phyloP scores from a whole-genome alignment of 2,888 invertebrate genomes.

The Cheilosia soror region DNA sequence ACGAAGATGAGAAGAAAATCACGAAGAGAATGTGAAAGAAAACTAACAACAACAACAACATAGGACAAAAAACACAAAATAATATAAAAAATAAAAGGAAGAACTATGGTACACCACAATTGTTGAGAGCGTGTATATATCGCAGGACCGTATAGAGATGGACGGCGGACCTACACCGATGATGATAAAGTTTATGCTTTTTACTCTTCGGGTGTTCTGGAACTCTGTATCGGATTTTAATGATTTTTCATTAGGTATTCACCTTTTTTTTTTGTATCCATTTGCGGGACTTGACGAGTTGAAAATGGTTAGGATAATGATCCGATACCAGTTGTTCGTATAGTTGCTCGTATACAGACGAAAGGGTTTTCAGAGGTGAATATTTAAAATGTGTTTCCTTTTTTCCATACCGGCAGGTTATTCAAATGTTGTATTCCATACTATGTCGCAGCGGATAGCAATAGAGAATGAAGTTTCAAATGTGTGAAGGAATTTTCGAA shows the following conservation, averaged over 20 bases:
- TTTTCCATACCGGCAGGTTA: slow-evolving; percentile 19
- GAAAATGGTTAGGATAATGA: slow-evolving; percentile 68
- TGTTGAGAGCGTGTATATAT: slow-evolving; percentile 59
- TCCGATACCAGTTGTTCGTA: slow-evolving; percentile 14
- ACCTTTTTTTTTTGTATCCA: slow-evolving; percentile 48
- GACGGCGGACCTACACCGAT: slow-evolving; percentile 63
- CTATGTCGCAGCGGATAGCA: not conserved
- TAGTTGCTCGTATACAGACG: not conserved
- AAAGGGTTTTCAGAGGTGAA: slow-evolving; percentile 56
- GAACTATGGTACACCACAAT: slow-evolving; percentile 71
- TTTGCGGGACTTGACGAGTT: slow-evolving; percentile 67
- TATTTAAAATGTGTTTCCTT: slow-evolving; percentile 28
- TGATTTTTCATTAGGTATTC: slow-evolving; percentile 74
- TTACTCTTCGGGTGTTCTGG: slow-evolving; percentile 55
- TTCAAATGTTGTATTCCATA: slow-evolving; percentile 48
- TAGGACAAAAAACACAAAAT: slow-evolving; percentile 22
- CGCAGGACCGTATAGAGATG: slow-evolving; percentile 59
- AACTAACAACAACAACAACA: slow-evolving; percentile 66
- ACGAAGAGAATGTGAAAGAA: slow-evolving; percentile 72
- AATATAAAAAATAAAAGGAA: slow-evolving; percentile 21
- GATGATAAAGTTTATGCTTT: slow-evolving; percentile 60
- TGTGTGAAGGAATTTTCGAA: slow-evolving; percentile 30
- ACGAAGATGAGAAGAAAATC: slow-evolving; percentile 73
- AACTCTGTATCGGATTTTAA: slow-evolving; percentile 68
- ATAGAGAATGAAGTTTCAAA: not conserved